Evolutionary conservation across 1,140 invertebrate species (phyloP), one percentile per base, ranked within the genome.

Genomic region (Nephotettix cincticeps): DNA sequence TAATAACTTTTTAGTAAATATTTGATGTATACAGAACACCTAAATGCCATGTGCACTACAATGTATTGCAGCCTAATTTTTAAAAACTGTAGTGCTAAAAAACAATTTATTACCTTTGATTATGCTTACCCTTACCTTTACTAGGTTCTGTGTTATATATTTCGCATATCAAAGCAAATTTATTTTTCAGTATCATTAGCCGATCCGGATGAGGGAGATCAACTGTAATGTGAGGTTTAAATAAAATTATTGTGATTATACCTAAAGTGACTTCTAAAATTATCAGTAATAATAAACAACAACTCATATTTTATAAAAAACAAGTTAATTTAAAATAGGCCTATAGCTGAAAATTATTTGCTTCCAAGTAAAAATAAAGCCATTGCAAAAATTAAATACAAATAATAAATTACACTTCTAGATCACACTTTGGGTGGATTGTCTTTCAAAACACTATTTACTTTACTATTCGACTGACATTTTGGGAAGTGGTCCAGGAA

Each of bases 401-500:
- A 56, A 23, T 56, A 56, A 56, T 23, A 56, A 23, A 27, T 56
- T 6, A 56, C 51, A 56, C 11, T 21, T 21, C 4, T 28, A 21
- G 29, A 28, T 17, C 9, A 66, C 29, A 30, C 47, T 51, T 51
- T 51, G 6, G 47, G 47, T n/a, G 19, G 47, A 64, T 23, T 23
- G 27, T 64, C 61, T 36, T n/a, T 64, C 6, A 25, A 66, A 21
- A 66, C 30, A 14, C 2, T 66, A 36, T 40, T 28, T 17, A 27
- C 28, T 19, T 58, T 56, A 30, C 43, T 27, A 63, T 61, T 69
- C 11, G 54, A 64, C 51, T 71, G 73, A 68, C 79, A 80, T 19
- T 66, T 58, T 67, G 78, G 76, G 69, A 80, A 78, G 69, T 80
- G 79, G 47, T 79, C 76, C 17, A 77, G 69, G 63, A 79, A 80